Evolutionary conservation across 1,140 invertebrate species (phyloP), one percentile per base, ranked within the genome.

Genomic region (Belonocnema kinseyi): DNA sequence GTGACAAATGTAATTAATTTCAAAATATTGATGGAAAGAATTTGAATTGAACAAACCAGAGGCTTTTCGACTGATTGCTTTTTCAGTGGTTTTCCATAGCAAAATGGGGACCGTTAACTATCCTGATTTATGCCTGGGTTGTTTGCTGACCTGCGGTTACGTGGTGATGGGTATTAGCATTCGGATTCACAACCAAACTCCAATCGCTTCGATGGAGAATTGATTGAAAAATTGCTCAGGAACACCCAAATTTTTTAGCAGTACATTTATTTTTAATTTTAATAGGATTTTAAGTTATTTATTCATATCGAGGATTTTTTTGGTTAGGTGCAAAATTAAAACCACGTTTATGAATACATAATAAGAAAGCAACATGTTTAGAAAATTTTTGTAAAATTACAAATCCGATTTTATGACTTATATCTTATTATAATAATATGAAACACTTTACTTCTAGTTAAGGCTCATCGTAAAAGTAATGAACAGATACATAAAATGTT

Each of bases 141-240:
- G 61, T 66, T 66, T 66, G 61, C 61, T 66, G 61, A 40, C 46
- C 61, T 66, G 61, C 61, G 61, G 61, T 66, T 66, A 66, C 61
- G 61, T 40, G 26, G 26, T 66, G n/a, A 11, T 66, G 6, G 61
- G 26, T 66, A 66, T 66, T 66, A 66, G 61, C 61, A 66, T 66
- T 66, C 61, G 61, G 33, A 40, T 66, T 66, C 61, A 14, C 61
- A 33, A 66, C 61, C 33, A 40, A 66, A 66, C 33, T 66, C 26
- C 61, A 66, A 40, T 66, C 26, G 61, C 13, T 40, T 40, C 61
- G 46, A 66, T 66, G 14, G 33, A 66, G 21, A 66, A 66, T 40
- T 40, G 26, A 66, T 66, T 66, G 40, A 66, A 66, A n/a, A 33
- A 66, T 16, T 46, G 12, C 26, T 16, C 26, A 40, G 33, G 33